phyloP scores from a whole-genome alignment of 2,113 vertebrate genomes.

The Hassar affinis region DNA sequence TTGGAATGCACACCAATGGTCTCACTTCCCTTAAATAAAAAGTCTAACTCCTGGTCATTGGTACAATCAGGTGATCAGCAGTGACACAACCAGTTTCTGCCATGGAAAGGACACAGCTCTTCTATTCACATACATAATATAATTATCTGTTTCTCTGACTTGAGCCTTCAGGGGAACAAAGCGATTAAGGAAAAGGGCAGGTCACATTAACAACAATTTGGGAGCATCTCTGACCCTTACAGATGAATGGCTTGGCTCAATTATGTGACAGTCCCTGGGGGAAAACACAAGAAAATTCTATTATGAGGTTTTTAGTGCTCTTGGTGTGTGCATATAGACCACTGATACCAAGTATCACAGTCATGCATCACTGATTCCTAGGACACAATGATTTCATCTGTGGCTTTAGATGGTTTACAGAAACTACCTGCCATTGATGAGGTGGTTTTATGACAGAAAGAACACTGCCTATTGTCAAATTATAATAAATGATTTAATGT shows the following conservation, averaged over 20 bases:
- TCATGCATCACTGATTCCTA: conserved; percentile 19
- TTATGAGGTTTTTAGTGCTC: conserved; percentile 30
- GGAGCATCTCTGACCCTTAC: conserved; percentile 38
- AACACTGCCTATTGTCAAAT: neutral
- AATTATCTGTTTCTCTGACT: conserved; percentile 66
- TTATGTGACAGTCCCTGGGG: conserved; percentile 38
- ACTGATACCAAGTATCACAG: neutral
- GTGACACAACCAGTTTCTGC: conserved; percentile 34
- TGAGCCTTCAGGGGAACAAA: conserved; percentile 63
- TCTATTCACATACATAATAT: conserved; percentile 56
- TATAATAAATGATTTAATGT: neutral
- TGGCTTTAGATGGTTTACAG: neutral
- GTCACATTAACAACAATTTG: conserved; percentile 53
- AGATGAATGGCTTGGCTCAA: conserved; percentile 51
- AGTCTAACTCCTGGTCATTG: neutral
- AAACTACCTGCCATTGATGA: neutral
- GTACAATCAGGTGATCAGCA: conserved; percentile 50
- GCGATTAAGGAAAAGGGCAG: conserved; percentile 63
- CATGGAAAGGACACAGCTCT: conserved; percentile 64
- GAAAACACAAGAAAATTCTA: conserved; percentile 33
- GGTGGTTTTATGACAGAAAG: no score
- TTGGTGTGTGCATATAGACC: conserved; percentile 1
- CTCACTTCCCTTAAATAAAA: neutral
- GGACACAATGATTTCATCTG: neutral
- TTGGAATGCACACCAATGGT: no score